phyloP scores from a whole-genome alignment of 2,888 invertebrate genomes.

The Nematopogon swammerdamellus region DNA sequence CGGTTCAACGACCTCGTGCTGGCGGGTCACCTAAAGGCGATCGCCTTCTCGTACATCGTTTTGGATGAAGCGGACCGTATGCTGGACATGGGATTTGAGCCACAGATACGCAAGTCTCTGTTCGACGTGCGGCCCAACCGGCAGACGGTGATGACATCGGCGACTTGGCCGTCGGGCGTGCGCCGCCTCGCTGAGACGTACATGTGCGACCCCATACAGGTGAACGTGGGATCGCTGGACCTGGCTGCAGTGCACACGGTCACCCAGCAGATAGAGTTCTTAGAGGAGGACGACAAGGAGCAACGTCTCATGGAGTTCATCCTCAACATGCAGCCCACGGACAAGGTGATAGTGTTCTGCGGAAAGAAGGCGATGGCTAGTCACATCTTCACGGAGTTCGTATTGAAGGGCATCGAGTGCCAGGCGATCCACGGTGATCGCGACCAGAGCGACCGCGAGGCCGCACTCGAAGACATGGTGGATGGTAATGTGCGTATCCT shows the following conservation, averaged over 20 bases:
- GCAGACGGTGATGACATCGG: conserved; percentile 96
- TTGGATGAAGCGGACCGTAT: conserved; percentile 91
- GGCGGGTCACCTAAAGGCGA: conserved; percentile 68
- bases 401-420: conserved; percentile 63
- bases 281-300: conserved; percentile 69
- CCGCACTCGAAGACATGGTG: conserved; percentile 81
- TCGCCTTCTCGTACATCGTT: conserved; percentile 81
- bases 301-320: conserved; percentile 67
- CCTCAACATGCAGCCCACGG: conserved; percentile 63
- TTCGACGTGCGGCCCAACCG: conserved; percentile 81
- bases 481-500: conserved; percentile 76
- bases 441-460: conserved; percentile 75
- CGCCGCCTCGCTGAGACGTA: conserved; percentile 81
- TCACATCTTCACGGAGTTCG: conserved; percentile 77
- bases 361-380: conserved; percentile 83
- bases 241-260: conserved; percentile 89
- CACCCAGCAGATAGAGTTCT: conserved; percentile 71
- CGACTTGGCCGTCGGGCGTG: conserved; percentile 92
- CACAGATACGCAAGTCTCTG: conserved; percentile 81
- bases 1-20: conserved; percentile 86
- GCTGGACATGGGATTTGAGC: conserved; percentile 86
- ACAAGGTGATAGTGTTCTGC: conserved; percentile 90
- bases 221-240: conserved; percentile 85
- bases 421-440: conserved; percentile 89
- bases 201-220: conserved; percentile 86